Conservation (phyloP, 2,113 vertebrate genomes). For the Psittacus erithacus region DNA sequence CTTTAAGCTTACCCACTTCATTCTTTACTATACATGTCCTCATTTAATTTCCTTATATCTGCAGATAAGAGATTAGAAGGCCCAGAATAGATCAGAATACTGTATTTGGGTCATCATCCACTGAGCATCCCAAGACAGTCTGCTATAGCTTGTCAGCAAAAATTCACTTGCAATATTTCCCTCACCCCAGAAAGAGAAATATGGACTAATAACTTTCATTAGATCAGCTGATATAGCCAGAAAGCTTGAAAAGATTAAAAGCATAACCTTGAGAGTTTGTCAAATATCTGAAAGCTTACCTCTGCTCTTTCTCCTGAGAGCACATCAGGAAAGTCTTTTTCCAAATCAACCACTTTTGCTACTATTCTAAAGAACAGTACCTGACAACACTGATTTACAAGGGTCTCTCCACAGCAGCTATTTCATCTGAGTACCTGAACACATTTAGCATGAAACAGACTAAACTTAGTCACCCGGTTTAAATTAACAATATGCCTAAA, state of each 20-base stretch:
- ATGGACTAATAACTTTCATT: neutral
- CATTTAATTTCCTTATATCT: neutral
- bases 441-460: neutral
- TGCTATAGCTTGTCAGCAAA: neutral
- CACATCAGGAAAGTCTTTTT: neutral
- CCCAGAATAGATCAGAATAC: constrained; percentile 1
- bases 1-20: neutral
- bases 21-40: neutral
- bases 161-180: neutral
- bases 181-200: neutral
- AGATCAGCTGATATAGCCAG: neutral
- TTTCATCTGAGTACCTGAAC: neutral
- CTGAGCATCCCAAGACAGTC: neutral
- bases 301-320: neutral
- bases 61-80: constrained; percentile 2
- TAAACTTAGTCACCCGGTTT: neutral
- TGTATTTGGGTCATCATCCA: constrained; percentile 21
- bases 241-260: neutral
- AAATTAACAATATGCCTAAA: neutral
- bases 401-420: neutral
- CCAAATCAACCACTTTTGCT: neutral
- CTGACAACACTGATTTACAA: neutral
- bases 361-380: neutral
- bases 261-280: neutral
- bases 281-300: neutral